Percentiles rank a stretch among this genome's conserved stretches.
phyloP scores from a whole-genome alignment of 2,113 vertebrate genomes.

The Ascaphus truei region DNA sequence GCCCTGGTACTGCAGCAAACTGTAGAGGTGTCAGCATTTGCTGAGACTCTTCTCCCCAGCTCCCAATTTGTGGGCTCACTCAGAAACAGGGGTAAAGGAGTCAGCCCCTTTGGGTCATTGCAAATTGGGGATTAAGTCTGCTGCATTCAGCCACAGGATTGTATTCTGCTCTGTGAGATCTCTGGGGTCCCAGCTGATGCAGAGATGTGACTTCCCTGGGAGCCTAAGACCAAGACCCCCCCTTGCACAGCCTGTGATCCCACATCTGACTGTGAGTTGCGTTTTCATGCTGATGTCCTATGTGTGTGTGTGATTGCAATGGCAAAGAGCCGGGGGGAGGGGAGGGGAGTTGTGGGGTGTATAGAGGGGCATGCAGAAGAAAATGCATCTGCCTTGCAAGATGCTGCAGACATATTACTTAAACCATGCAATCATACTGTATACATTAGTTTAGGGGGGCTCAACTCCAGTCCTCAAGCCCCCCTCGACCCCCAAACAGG shows the following conservation, averaged over 20 bases:
- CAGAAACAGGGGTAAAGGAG: neutral
- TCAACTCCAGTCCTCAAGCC: no score
- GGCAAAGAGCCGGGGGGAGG: no score
- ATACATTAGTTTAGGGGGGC: no score
- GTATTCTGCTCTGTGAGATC: neutral
- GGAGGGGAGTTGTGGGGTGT: no score
- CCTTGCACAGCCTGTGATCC: constrained; percentile 16
- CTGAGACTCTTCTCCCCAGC: neutral
- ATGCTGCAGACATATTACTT: no score
- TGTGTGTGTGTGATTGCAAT: no score
- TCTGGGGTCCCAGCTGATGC: constrained; percentile 20
- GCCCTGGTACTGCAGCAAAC: constrained; percentile 26
- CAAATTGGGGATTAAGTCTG: neutral
- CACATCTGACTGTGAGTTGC: constrained; percentile 22
- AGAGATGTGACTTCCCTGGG: constrained; percentile 20
- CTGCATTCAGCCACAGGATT: neutral
- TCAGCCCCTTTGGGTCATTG: neutral
- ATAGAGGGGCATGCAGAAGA: no score
- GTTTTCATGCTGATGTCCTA: neutral
- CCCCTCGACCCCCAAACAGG: no score
- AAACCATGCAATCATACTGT: no score
- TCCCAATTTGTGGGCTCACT: neutral
- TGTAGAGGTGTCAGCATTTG: constrained; percentile 21
- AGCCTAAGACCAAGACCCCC: neutral
- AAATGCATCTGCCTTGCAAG: no score